These are phyloP conservation scores for Elysia crispata DNA, from an alignment of 2,888 invertebrate genomes.

Conservation along the genomic window DNA sequence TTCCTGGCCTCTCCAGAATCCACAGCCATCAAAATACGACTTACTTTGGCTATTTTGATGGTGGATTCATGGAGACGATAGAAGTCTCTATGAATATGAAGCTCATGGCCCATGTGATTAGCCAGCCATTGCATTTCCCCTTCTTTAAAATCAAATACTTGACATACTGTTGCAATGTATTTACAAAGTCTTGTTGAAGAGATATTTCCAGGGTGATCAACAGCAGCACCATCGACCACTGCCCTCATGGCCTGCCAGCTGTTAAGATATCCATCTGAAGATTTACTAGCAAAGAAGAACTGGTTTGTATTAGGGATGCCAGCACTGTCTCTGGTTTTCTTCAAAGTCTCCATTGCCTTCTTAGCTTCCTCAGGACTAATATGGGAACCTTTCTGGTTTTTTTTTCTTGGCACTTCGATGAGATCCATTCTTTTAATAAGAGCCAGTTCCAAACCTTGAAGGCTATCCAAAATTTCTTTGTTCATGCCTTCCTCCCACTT, in stretches of 20 bases:
- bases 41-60: neutral
- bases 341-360: neutral
- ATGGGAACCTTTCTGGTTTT: slow-evolving; percentile 1
- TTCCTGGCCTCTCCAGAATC: neutral
- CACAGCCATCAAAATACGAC: neutral
- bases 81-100: neutral
- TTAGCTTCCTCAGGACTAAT: slow-evolving; percentile 1
- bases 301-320: neutral
- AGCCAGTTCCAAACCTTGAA: too few species aligned
- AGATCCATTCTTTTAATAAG: too few species aligned
- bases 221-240: neutral
- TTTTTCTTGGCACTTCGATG: too few species aligned
- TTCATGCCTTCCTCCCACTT: too few species aligned
- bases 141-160: neutral
- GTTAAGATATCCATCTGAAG: neutral
- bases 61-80: neutral
- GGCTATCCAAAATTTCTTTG: too few species aligned
- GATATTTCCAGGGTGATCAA: neutral
- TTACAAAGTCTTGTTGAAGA: neutral
- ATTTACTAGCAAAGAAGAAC: neutral
- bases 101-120: slow-evolving; percentile 3
- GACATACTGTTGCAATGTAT: slow-evolving; percentile 5
- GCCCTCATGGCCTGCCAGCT: neutral
- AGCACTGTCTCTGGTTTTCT: neutral
- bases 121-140: neutral